Evolutionary conservation across 2,113 vertebrate genomes (phyloP), one percentile per base, ranked within the genome.

Genomic region (Phalacrocorax pelagicus): DNA sequence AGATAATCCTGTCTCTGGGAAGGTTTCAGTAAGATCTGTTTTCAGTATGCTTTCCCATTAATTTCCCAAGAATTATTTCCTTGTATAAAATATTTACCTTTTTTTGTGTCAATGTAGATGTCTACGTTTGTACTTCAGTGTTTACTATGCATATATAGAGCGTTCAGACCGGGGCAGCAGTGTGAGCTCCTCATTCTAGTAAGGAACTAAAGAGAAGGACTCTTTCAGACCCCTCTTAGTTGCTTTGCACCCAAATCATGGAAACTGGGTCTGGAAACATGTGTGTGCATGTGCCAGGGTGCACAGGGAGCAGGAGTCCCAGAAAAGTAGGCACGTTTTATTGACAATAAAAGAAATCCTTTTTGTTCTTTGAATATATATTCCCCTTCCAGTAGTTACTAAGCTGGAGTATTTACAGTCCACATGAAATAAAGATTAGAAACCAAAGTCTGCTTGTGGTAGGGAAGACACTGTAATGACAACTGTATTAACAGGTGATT

Each of bases 261-360:
- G 46, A 87, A 65, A 6, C 2, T 5, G 3, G 8, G 12, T 36
- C 92, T 7, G 2, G 66, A 78, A 66, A 59, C 22, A 2, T 12
- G 6, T 38, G 19, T 38, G 9, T n/a, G 9, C 3, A 2, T 16
- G 3, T 21, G 9, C 18, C 10, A 27, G 15, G 5, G 14, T 58
- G 16, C 32, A 55, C 22, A 80, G 42, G 11, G 11, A 70, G 44
- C 3, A 57, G 73, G 15, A 93, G 26, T 73, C 2, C 6, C 10
- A 57, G 23, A 94, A 79, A 52, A 19, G 18, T 24, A 75, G 23
- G 23, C 14, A 58, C 4, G 29, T 36, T 24, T n/a, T 15, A 58
- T 30, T 78, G 66, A 16, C 22, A 59, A 34, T 24, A 52, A 58
- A 89, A 59, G 10, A 21, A 82, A 74, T 7, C 13, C 7, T 17